Conservation (phyloP, 1,140 invertebrate species). For the Drosophila subpulchrella region DNA sequence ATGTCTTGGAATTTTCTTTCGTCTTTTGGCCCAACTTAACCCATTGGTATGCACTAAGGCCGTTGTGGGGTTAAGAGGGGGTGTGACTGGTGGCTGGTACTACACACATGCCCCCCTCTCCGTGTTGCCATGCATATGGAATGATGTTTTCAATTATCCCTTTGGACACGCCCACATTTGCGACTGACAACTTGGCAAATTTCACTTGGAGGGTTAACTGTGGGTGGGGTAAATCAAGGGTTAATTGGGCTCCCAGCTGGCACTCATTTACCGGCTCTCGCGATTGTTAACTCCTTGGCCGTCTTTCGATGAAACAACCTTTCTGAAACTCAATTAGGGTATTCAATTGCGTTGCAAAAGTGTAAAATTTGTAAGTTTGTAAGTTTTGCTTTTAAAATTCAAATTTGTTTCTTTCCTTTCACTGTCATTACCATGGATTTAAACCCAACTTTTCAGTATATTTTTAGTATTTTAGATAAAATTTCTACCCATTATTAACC, state of each 20-base stretch:
- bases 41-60: conserved; percentile 32
- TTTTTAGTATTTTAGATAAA: too few relatives aligned
- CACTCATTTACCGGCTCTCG: conserved; percentile 22
- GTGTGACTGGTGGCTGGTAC: not conserved
- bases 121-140: conserved; percentile 63
- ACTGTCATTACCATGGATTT: too few relatives aligned
- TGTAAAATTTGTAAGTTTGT: too few relatives aligned
- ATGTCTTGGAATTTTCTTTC: conserved; percentile 71
- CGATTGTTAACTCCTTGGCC: not conserved
- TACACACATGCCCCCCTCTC: conserved; percentile 34
- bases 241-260: conserved; percentile 56
- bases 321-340: too few relatives aligned
- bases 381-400: too few relatives aligned
- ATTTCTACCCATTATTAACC: too few relatives aligned
- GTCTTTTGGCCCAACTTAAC: conserved; percentile 25
- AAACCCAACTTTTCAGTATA: too few relatives aligned
- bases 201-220: conserved; percentile 8
- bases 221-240: conserved; percentile 19
- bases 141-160: conserved; percentile 76
- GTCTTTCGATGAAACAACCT: not conserved
- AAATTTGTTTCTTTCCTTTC: too few relatives aligned
- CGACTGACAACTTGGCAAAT: conserved; percentile 58
- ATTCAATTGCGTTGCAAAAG: too few relatives aligned
- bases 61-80: not conserved
- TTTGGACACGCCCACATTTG: conserved; percentile 59